Base-by-base conservation (phyloP, 1,140 invertebrate species). In the Pseudomyrmex concolor region DNA sequence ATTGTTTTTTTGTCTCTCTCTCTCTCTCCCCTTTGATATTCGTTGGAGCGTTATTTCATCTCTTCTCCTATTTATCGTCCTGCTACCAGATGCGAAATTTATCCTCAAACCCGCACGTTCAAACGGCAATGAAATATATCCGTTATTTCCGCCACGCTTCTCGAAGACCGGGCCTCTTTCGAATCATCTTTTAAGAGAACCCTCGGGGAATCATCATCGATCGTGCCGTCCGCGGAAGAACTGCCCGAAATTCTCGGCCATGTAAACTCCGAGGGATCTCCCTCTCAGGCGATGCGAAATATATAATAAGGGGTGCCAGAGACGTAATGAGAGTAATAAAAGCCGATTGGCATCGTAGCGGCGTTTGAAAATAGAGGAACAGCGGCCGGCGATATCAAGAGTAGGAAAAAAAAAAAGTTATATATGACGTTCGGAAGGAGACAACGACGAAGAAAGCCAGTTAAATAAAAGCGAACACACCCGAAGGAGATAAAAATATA, bases 21-120 rank as follows among this genome's bases (percentile, higher is more conserved):
- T 34, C 5, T 34, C 34, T 34, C 5, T 7, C 34, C 19, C 9
- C 43, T 25, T 19, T 9, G 15, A 78, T 59, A 70, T 78, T 48
- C 15, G 34, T 34, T 34, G 34, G 12, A 70, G 54, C 43, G 25
- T 78, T 78, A 78, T 78, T 78, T 78, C 43, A 70, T 78, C 64
- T 78, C 54, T 43, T 19, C 54, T 70, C 7, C 64, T 78, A 50
- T 76, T 76, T 76, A 76, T 76, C 60, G 12, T 59, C 51, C 54
- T 19, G 55, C 19, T 34, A 48, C 51, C 43, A 54, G 34, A 34
- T 3, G 34, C 4, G 34, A 70, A 70, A 68, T 78, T 68, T 48
- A 78, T 9, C 2, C 25, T 34, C 74, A 57, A 59, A 76, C 45
- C 59, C 59, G 34, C 34, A 67, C 62, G 43, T 50, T 25, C 76